A percentile compares a stretch with the other conserved stretches of the same genome.
phyloP scores from a whole-genome alignment of 2,797 vertebrate species.

The Perodicticus potto region DNA sequence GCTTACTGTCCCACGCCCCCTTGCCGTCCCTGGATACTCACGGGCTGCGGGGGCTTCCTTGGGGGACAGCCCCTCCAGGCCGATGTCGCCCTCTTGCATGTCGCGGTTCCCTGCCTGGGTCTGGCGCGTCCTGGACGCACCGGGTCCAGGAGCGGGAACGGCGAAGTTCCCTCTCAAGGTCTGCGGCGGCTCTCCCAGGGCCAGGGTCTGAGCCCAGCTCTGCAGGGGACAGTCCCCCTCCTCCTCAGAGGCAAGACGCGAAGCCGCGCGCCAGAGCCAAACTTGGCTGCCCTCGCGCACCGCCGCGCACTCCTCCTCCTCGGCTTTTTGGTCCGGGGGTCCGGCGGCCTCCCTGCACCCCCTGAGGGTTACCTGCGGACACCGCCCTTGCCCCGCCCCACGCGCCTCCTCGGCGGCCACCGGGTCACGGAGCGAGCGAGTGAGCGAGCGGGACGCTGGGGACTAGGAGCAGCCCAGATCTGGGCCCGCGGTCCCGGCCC shows the following conservation, averaged over 20 bases:
- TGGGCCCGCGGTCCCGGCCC: not conserved
- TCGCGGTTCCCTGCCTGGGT: not conserved
- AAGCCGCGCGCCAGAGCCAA: conserved; percentile 59
- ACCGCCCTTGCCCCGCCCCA: conserved; percentile 76
- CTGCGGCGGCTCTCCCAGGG: not conserved
- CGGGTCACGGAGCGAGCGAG: not conserved
- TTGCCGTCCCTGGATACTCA: conserved; percentile 79
- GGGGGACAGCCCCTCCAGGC: conserved; percentile 51
- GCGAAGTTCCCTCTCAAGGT: not conserved
- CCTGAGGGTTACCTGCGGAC: conserved; percentile 68
- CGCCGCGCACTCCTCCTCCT: conserved; percentile 59
- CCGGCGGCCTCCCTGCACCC: conserved; percentile 23
- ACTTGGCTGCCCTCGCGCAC: conserved; percentile 35
- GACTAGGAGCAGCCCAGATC: not conserved
- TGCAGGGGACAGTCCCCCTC: not conserved
- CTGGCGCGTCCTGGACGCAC: not conserved
- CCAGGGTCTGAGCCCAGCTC: not conserved
- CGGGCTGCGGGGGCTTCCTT: conserved; percentile 72
- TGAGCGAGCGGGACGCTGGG: not conserved
- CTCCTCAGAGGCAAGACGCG: conserved; percentile 19
- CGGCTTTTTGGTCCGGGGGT: conserved; percentile 72
- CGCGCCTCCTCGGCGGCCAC: not conserved
- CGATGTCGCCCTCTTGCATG: conserved; percentile 60
- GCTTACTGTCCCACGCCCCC: not conserved
- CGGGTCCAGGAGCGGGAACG: not conserved